These are phyloP conservation scores for Papilio demoleus DNA, from an alignment of 2,888 invertebrate species.

Conservation along the genomic window DNA sequence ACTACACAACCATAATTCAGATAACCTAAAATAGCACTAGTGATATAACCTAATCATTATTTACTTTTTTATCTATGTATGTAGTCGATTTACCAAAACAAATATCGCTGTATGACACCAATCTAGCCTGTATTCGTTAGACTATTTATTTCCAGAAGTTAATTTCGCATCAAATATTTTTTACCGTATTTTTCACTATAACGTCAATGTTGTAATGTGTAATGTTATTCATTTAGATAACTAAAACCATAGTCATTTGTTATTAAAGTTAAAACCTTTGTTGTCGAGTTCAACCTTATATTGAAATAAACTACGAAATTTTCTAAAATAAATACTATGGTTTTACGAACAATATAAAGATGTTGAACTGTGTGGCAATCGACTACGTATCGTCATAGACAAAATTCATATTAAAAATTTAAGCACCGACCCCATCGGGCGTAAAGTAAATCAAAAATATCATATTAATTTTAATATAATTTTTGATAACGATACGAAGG, in stretches of 20 bases:
- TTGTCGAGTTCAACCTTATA: constrained; percentile 1
- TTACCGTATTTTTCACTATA: background rate
- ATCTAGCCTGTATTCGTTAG: background rate
- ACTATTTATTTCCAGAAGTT: background rate
- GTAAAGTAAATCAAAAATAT: too few relatives aligned
- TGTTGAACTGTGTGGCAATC: too few relatives aligned
- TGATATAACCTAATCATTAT: constrained; percentile 7
- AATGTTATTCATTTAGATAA: too few relatives aligned
- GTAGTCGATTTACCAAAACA: background rate
- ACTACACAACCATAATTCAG: background rate
- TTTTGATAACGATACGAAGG: too few relatives aligned
- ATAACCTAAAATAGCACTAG: background rate
- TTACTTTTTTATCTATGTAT: background rate
- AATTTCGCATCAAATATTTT: background rate
- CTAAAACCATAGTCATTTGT: too few relatives aligned
- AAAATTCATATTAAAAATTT: too few relatives aligned
- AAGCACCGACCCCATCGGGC: too few relatives aligned
- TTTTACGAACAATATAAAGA: too few relatives aligned
- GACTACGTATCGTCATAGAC: too few relatives aligned
- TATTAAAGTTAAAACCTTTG: background rate
- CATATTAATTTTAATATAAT: too few relatives aligned
- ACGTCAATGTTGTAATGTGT: too few relatives aligned
- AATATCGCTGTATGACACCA: background rate
- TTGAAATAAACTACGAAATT: background rate
- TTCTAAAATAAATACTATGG: background rate